These are phyloP conservation scores for Ornithorhynchus anatinus DNA, from an alignment of 2,113 vertebrate species.

Conservation along the genomic window DNA sequence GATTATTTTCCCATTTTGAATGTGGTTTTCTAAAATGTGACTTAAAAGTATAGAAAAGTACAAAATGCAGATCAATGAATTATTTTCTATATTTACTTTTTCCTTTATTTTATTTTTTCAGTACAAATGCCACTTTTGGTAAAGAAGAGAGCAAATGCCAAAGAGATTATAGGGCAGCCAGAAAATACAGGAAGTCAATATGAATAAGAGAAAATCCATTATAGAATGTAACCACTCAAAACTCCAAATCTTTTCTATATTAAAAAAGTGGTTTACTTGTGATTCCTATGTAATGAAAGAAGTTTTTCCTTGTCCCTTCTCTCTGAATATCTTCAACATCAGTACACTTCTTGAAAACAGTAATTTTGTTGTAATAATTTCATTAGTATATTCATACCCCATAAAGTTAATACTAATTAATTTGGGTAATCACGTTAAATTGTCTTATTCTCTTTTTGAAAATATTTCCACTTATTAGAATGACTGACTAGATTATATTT, in stretches of 20 bases:
- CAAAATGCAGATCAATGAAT: background rate
- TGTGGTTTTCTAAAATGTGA: constrained; percentile 14
- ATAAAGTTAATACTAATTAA: no score
- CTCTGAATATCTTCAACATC: constrained; percentile 66
- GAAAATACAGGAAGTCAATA: background rate
- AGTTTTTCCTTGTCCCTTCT: constrained; percentile 65
- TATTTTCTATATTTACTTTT: constrained; percentile 32
- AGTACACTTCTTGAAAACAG: no score
- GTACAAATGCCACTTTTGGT: constrained; percentile 27
- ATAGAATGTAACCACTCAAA: background rate
- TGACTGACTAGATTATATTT: no score
- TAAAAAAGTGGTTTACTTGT: background rate
- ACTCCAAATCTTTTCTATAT: no score
- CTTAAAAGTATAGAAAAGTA: constrained; percentile 32
- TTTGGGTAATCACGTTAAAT: no score
- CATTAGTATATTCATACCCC: no score
- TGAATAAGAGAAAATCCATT: constrained; percentile 30
- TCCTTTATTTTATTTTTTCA: background rate
- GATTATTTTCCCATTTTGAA: background rate
- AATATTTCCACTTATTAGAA: no score
- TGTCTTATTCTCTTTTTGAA: no score
- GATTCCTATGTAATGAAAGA: background rate
- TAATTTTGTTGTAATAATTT: no score
- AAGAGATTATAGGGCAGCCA: background rate
- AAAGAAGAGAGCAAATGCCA: constrained; percentile 30